phyloP scores from a whole-genome alignment of 1,140 invertebrate species.

The Venustaconcha ellipsiformis region DNA sequence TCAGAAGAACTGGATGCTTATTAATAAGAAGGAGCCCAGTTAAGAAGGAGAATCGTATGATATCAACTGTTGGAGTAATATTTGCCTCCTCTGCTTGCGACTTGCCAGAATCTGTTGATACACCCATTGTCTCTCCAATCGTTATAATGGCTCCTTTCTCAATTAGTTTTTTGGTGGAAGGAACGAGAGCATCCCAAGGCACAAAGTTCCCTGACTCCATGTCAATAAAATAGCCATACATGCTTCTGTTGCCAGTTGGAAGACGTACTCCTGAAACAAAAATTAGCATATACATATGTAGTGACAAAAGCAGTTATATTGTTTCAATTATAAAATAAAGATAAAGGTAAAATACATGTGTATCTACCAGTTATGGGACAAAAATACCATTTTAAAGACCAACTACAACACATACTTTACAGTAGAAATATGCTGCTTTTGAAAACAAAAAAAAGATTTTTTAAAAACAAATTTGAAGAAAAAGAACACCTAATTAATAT shows the following conservation, averaged over 20 bases:
- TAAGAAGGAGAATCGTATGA: slow-evolving; percentile 67
- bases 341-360: too few species aligned
- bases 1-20: slow-evolving; percentile 66
- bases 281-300: background rate
- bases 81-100: slow-evolving; percentile 48
- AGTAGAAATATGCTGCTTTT: too few species aligned
- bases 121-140: slow-evolving; percentile 63
- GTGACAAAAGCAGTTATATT: background rate
- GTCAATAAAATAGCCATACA: slow-evolving; percentile 69
- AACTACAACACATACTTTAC: background rate
- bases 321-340: background rate
- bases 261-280: slow-evolving; percentile 63
- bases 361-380: too few species aligned
- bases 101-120: slow-evolving; percentile 52
- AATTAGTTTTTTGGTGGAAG: slow-evolving; percentile 64
- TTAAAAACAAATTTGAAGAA: background rate
- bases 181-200: slow-evolving; percentile 66
- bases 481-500: background rate
- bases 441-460: background rate
- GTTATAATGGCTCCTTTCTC: slow-evolving; percentile 65
- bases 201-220: slow-evolving; percentile 66
- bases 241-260: slow-evolving; percentile 64
- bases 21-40: slow-evolving; percentile 59
- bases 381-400: background rate
- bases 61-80: slow-evolving; percentile 67